These are phyloP conservation scores for Dromiciops gliroides DNA, from an alignment of 2,113 vertebrate species.

Conservation along the genomic window DNA sequence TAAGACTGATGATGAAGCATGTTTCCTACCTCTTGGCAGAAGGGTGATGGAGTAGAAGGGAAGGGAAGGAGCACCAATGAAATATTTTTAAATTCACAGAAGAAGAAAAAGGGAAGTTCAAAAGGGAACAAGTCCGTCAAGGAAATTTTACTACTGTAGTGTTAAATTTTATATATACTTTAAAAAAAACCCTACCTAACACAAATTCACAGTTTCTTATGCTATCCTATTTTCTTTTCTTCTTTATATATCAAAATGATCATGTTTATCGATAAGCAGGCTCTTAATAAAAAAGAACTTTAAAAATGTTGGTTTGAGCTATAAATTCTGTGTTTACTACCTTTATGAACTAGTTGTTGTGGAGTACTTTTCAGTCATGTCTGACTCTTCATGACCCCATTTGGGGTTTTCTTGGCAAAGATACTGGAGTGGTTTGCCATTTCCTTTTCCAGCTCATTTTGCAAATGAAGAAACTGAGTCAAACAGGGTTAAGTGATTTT, in stretches of 20 bases:
- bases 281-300: background rate
- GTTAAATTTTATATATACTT: background rate
- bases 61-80: background rate
- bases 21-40: background rate
- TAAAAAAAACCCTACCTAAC: background rate
- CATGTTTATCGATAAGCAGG: background rate
- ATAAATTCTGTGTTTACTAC: too few relatives aligned
- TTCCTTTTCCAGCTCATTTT: too few relatives aligned
- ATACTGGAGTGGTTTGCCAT: too few relatives aligned
- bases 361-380: too few relatives aligned
- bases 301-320: too few relatives aligned
- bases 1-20: background rate
- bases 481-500: too few relatives aligned
- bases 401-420: too few relatives aligned
- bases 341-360: too few relatives aligned
- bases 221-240: background rate
- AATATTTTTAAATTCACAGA: background rate
- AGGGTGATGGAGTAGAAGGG: background rate
- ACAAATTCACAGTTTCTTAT: background rate
- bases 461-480: too few relatives aligned
- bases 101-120: background rate
- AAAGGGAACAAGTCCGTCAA: background rate
- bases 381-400: too few relatives aligned
- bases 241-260: background rate
- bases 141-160: background rate